These are phyloP conservation scores for Lophochroa leadbeateri DNA, from an alignment of 2,113 vertebrate genomes.

Conservation along the genomic window DNA sequence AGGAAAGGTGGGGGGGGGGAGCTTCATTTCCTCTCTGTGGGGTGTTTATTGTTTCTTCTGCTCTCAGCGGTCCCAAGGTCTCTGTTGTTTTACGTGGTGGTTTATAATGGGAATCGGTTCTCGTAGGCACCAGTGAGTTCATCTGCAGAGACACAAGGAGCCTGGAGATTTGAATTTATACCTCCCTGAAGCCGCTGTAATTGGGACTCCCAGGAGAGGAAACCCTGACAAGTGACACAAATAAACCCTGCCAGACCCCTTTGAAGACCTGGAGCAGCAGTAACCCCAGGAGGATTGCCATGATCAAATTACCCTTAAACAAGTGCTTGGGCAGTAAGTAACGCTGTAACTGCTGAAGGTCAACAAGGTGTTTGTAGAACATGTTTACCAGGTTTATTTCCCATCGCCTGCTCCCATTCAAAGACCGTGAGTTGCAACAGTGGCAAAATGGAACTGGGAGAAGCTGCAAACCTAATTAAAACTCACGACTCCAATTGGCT, in stretches of 20 bases:
- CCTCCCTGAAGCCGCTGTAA: not conserved
- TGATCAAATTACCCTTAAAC: slow-evolving; percentile 44
- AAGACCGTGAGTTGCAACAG: not conserved
- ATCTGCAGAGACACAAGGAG: not conserved
- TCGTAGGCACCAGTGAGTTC: slow-evolving; percentile 18
- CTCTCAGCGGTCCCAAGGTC: slow-evolving; percentile 20
- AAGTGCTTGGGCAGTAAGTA: not conserved
- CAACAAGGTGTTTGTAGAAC: not conserved
- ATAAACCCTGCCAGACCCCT: slow-evolving; percentile 12
- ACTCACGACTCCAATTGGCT: not conserved
- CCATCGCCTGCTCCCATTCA: not conserved
- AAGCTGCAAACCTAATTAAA: slow-evolving; percentile 35
- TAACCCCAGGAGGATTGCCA: not conserved
- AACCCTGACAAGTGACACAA: slow-evolving; percentile 26
- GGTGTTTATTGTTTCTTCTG: slow-evolving; percentile 57
- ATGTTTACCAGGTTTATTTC: not conserved
- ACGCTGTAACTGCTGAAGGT: not conserved
- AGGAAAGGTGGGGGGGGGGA: not conserved
- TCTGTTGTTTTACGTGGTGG: not conserved
- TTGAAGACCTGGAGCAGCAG: not conserved
- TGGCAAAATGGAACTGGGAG: not conserved
- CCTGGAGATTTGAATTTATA: slow-evolving; percentile 22
- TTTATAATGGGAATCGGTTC: slow-evolving; percentile 44
- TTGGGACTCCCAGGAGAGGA: not conserved
- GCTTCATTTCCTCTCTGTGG: slow-evolving; percentile 34